Conservation (phyloP, 2,888 invertebrate genomes). For the Drosophila testacea region DNA sequence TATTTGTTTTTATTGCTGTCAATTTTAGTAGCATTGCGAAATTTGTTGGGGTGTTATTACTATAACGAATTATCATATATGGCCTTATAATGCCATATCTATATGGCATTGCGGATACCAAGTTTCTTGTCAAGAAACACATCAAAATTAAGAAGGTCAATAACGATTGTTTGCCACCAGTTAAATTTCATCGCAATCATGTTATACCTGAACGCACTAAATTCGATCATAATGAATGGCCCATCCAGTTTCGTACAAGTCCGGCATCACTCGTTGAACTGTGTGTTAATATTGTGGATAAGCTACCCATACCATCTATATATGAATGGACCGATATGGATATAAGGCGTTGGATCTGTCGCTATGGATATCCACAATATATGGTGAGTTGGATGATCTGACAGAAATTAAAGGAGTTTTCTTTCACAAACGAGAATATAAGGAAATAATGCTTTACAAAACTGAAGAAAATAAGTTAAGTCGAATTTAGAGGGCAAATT, state of each 20-base stretch:
- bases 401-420: not conserved
- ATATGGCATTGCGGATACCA: constrained; percentile 70
- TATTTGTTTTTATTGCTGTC: constrained; percentile 4
- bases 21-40: constrained; percentile 19
- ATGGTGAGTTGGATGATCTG: constrained; percentile 81
- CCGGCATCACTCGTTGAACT: constrained; percentile 85
- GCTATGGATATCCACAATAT: constrained; percentile 86
- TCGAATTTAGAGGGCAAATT: too few species aligned
- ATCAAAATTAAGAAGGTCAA: not conserved
- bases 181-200: constrained; percentile 44
- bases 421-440: too few species aligned
- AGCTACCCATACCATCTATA: constrained; percentile 83
- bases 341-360: constrained; percentile 86
- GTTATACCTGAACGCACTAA: constrained; percentile 26
- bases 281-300: constrained; percentile 83
- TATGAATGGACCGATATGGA: constrained; percentile 86
- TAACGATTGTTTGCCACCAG: constrained; percentile 9
- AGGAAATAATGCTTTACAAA: too few species aligned
- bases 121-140: constrained; percentile 38
- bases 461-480: too few species aligned
- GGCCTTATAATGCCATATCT: constrained; percentile 61
- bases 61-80: not conserved
- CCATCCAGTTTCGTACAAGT: constrained; percentile 73
- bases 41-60: constrained; percentile 21
- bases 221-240: constrained; percentile 60